A percentile compares a stretch with the other conserved stretches of the same genome.
Evolutionary conservation across 2,113 vertebrate genomes (phyloP).

Genomic region (Petroica traversi): DNA sequence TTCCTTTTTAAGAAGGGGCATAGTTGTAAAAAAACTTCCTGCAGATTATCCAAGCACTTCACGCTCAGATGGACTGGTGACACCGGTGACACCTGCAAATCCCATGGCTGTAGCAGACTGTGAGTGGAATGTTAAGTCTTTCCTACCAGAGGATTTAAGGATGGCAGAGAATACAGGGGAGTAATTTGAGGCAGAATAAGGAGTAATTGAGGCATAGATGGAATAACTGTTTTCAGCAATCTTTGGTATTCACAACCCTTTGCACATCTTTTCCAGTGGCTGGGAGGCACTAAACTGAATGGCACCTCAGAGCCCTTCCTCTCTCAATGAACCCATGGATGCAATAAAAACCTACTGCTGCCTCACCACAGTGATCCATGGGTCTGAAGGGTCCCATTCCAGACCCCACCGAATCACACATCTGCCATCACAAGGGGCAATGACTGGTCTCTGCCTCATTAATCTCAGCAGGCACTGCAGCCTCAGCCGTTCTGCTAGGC

Average conservation of each 20-base stretch:
- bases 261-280: not conserved
- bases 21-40: not conserved
- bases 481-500: not conserved
- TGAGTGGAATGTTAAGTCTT: not conserved
- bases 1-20: not conserved
- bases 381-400: not conserved
- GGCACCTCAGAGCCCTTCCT: not conserved
- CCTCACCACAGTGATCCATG: fast-evolving
- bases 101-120: not conserved
- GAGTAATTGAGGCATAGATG: not conserved
- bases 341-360: not conserved
- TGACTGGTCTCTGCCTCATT: not conserved
- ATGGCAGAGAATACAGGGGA: not conserved
- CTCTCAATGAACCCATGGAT: not conserved
- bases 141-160: not conserved
- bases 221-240: not conserved
- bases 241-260: not conserved
- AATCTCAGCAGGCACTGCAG: not conserved
- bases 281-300: not conserved
- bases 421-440: not conserved
- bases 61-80: not conserved
- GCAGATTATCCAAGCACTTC: not conserved
- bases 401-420: not conserved
- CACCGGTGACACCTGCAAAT: not conserved
- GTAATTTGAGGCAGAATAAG: not conserved